These are phyloP conservation scores for Helleia helle DNA, from an alignment of 2,888 invertebrate species.

Conservation along the genomic window DNA sequence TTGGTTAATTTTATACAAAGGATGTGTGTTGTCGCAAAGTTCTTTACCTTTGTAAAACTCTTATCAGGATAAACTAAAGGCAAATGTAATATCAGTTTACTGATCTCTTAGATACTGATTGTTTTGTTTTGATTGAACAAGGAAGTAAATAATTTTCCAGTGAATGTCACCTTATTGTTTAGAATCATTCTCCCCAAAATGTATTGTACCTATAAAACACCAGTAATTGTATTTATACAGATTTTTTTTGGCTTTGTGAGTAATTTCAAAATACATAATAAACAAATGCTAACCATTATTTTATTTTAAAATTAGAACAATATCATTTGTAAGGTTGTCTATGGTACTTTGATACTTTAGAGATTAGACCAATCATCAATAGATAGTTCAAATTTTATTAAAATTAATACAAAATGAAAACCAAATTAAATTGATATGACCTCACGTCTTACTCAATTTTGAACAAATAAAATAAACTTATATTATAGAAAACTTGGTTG, in stretches of 20 bases:
- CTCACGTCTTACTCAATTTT: constrained; percentile 2
- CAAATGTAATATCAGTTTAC: constrained; percentile 42
- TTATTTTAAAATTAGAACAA: constrained; percentile 37
- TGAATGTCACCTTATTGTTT: constrained; percentile 46
- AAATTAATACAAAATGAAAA: neutral
- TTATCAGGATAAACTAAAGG: constrained; percentile 40
- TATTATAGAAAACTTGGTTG: neutral
- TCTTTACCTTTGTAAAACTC: constrained; percentile 48
- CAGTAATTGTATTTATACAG: constrained; percentile 71
- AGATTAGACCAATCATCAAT: neutral
- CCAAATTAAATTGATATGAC: constrained; percentile 4
- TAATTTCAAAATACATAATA: constrained; percentile 71
- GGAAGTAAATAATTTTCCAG: constrained; percentile 45
- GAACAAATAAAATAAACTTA: constrained; percentile 2
- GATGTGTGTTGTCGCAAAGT: constrained; percentile 61
- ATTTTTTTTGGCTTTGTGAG: constrained; percentile 73
- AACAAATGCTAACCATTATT: constrained; percentile 67
- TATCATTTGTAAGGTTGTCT: neutral
- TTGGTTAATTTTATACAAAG: constrained; percentile 70
- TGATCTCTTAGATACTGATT: constrained; percentile 61
- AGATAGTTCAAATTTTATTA: constrained; percentile 8
- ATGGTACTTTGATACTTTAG: neutral
- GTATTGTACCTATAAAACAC: constrained; percentile 69
- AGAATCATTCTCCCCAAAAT: constrained; percentile 56
- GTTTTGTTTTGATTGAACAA: constrained; percentile 44